Evolutionary conservation across 2,888 invertebrate genomes (phyloP).

Genomic region (Rotaria macrura): DNA sequence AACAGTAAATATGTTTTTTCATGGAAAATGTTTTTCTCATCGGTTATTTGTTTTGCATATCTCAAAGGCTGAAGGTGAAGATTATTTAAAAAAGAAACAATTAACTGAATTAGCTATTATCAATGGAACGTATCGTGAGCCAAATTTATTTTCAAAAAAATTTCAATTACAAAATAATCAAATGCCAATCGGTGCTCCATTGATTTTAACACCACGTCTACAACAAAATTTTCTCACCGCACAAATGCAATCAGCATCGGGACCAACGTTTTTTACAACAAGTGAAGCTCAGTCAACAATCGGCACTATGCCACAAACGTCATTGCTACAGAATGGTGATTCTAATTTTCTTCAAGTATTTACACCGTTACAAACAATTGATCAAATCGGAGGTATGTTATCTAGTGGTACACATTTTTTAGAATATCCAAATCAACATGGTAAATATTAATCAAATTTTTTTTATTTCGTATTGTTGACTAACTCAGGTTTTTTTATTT

Average conservation of each 20-base stretch:
- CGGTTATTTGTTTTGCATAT: constrained; percentile 30
- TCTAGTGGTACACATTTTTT: not conserved
- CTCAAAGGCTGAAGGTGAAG: constrained; percentile 96
- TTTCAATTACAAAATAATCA: constrained; percentile 13
- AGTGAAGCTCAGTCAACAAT: not conserved
- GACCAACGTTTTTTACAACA: not conserved
- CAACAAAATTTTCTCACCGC: not conserved
- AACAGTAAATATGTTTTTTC: constrained; percentile 56
- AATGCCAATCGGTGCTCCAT: not conserved
- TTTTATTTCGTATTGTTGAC: not conserved
- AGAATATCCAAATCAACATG: not conserved
- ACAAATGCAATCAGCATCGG: not conserved
- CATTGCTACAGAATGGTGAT: not conserved
- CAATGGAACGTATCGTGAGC: constrained; percentile 76
- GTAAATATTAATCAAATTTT: too few species aligned
- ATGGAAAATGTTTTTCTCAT: too few species aligned
- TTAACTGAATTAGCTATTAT: constrained; percentile 99
- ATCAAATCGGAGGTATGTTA: not conserved
- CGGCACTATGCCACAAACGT: not conserved
- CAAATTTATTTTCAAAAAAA: not conserved
- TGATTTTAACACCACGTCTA: not conserved
- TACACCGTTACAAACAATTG: not conserved
- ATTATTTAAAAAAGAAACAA: constrained; percentile 97
- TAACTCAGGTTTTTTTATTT: not conserved
- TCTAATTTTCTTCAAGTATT: not conserved